Evolutionary conservation across 2,888 invertebrate species (phyloP).

Genomic region (Drosophila trichaetosa): DNA sequence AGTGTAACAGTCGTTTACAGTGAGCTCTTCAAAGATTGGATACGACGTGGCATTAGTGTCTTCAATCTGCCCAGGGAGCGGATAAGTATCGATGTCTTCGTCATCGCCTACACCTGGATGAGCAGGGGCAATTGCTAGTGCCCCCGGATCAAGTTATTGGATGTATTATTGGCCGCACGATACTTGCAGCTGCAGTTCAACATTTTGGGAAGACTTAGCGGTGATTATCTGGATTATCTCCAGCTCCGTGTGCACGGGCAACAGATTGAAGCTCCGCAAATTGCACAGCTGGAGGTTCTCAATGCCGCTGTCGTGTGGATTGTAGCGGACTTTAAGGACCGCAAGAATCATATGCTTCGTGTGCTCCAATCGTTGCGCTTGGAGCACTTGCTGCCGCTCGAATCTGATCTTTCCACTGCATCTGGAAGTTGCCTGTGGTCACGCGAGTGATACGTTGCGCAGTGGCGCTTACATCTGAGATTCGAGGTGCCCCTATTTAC

Average conservation of each 20-base stretch:
- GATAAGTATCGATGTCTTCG: not conserved
- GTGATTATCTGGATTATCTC: not conserved
- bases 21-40: not conserved
- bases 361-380: conserved; percentile 2
- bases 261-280: too few species aligned
- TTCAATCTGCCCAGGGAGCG: not conserved
- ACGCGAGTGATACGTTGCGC: not conserved
- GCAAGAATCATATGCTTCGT: not conserved
- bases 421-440: not conserved
- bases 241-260: too few species aligned
- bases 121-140: not conserved
- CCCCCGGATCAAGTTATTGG: not conserved
- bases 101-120: conserved; percentile 14
- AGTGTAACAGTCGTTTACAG: conserved; percentile 14
- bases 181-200: conserved; percentile 2
- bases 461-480: conserved; percentile 2
- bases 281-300: not conserved
- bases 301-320: conserved; percentile 10
- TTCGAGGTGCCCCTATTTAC: conserved; percentile 5
- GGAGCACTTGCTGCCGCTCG: conserved; percentile 10
- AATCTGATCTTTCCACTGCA: conserved; percentile 2
- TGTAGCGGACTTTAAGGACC: not conserved
- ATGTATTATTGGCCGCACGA: not conserved
- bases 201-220: not conserved
- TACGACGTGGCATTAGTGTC: not conserved